These are phyloP conservation scores for Magallana angulata DNA, from an alignment of 1,140 invertebrate genomes.

Conservation along the genomic window DNA sequence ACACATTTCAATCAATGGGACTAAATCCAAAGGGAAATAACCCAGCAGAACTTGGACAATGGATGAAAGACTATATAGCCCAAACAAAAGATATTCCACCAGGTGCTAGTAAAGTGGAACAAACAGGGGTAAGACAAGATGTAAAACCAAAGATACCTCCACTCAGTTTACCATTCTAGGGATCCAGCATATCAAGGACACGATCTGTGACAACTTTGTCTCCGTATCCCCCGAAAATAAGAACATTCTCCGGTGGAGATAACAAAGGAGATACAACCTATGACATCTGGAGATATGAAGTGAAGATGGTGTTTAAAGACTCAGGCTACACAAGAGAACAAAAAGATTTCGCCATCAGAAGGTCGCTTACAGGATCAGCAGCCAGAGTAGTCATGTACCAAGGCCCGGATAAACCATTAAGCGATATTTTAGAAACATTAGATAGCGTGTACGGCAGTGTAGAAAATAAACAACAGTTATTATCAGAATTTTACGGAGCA, in stretches of 20 bases:
- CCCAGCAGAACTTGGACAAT: neutral
- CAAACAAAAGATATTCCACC: too few species aligned
- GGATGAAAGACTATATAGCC: too few species aligned
- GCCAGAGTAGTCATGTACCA: constrained; percentile 45
- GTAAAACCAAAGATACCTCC: neutral
- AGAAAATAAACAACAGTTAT: constrained; percentile 40
- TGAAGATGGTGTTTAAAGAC: constrained; percentile 35
- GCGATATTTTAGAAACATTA: constrained; percentile 38
- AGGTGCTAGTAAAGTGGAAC: too few species aligned
- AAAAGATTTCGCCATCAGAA: constrained; percentile 36
- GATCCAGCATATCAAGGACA: too few species aligned
- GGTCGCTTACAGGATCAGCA: constrained; percentile 51
- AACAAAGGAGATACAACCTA: constrained; percentile 44
- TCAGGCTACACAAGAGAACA: constrained; percentile 28
- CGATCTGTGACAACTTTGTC: neutral
- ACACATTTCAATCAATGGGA: neutral
- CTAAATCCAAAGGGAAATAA: neutral
- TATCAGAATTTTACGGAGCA: constrained; percentile 56
- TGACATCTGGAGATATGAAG: constrained; percentile 56
- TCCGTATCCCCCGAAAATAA: neutral
- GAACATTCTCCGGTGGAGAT: neutral
- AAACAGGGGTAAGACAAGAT: too few species aligned
- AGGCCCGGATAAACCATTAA: constrained; percentile 24
- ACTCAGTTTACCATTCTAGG: too few species aligned
- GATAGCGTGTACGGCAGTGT: constrained; percentile 55